Percentiles rank a stretch among this genome's conserved stretches.
Conservation (phyloP, 2,797 vertebrate species). For the Gadopsis bispinosus region DNA sequence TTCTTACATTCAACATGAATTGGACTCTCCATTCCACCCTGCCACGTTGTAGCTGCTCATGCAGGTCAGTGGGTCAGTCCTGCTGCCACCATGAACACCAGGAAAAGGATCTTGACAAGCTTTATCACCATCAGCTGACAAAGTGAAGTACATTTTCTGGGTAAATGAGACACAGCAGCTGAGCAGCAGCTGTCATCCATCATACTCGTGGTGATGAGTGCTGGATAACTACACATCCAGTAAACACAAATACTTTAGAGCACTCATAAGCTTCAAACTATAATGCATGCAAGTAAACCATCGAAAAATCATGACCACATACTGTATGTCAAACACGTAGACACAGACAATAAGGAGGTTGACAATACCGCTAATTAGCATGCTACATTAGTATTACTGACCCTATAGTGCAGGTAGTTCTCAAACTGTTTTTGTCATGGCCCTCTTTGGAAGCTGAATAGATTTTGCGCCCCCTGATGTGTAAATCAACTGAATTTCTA, state of each 20-base stretch:
- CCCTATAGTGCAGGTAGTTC: neutral
- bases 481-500: slow-evolving; percentile 22
- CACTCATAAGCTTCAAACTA: slow-evolving; percentile 28
- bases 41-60: slow-evolving; percentile 33
- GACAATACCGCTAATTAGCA: slow-evolving; percentile 22
- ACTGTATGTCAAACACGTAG: slow-evolving; percentile 23
- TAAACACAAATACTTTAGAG: slow-evolving; percentile 24
- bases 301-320: slow-evolving; percentile 26
- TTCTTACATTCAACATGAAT: slow-evolving; percentile 61
- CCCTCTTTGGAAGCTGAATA: slow-evolving; percentile 7
- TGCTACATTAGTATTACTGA: neutral
- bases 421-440: neutral
- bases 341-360: slow-evolving; percentile 17
- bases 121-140: slow-evolving; percentile 72
- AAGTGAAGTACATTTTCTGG: slow-evolving; percentile 70
- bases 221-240: slow-evolving; percentile 59
- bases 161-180: slow-evolving; percentile 69
- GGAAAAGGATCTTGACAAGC: slow-evolving; percentile 64
- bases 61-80: slow-evolving; percentile 55
- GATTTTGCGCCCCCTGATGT: neutral
- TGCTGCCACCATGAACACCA: slow-evolving; percentile 32
- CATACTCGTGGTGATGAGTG: slow-evolving; percentile 53
- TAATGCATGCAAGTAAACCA: slow-evolving; percentile 29
- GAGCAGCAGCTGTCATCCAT: slow-evolving; percentile 68
- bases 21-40: slow-evolving; percentile 44